Evolutionary conservation across 2,797 vertebrate species (phyloP), one percentile per base, ranked within the genome.

Genomic region (Acanthornis magna): DNA sequence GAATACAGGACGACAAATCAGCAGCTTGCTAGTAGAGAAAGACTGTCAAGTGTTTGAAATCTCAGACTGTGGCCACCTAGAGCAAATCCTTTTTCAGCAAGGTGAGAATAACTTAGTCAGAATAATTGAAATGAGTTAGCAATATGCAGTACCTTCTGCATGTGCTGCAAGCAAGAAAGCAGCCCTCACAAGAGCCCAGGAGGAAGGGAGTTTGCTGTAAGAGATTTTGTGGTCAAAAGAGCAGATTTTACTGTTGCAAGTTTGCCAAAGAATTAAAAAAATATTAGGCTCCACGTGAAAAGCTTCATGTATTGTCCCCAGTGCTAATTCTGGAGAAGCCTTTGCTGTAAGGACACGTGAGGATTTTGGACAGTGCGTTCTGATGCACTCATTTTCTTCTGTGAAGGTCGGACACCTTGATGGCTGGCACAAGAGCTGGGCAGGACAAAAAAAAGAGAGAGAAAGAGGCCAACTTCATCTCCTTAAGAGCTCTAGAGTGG

Each of bases 371-470:
- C 7, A 8, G 45, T 1, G 0, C 57, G 55, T 92, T 94, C 87
- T 74, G 54, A 80, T 78, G 45, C 29, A 53, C 53, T 87, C 10
- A 34, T 15, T 78, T 86, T 92, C 73, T 78, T 36, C 29, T 81
- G 18, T 82, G 89, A 94, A 96, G 80, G 91, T 93, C 23, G 9
- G 70, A 93, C 71, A 87, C 74, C 53, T 84, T 61, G 55, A 84
- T 5, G 13, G 50, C 47, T 89, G 61, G 68, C 68, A 89, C 38
- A 55, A 76, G 65, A 91, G 47, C 67, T 92, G 70, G 73, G 43
- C 60, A 73, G 58, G 10, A 25, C 40, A 21, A 34, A 7, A n/a
- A n/a, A 16, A 14, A 45, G 16, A 30, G 10, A 32, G 53, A 67
- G 42, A 43, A 43, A 43, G 16, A 72, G 13, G 63, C 61, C 88